Evolutionary conservation across 2,113 vertebrate genomes (phyloP).

Genomic region (Natator depressus): DNA sequence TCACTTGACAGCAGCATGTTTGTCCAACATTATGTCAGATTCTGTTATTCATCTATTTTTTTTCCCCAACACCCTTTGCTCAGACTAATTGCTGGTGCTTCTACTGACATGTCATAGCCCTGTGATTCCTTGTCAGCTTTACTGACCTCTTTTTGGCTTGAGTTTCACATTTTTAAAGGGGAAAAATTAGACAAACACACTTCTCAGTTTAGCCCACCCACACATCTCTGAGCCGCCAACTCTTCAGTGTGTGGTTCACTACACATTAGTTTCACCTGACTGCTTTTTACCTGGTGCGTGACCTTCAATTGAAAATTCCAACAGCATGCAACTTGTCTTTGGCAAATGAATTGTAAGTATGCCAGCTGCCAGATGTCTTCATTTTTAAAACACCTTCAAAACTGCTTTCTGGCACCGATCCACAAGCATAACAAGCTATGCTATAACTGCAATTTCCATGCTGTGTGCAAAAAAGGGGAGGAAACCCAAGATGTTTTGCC

Average conservation of each 20-base stretch:
- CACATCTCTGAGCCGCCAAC: constrained; percentile 42
- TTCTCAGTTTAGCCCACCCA: constrained; percentile 61
- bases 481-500: constrained; percentile 47
- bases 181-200: constrained; percentile 58
- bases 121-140: constrained; percentile 67
- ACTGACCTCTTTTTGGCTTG: constrained; percentile 57
- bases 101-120: constrained; percentile 60
- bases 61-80: constrained; percentile 39
- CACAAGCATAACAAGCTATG: constrained; percentile 80
- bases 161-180: constrained; percentile 46
- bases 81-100: constrained; percentile 70
- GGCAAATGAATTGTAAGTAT: constrained; percentile 81
- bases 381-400: constrained; percentile 86
- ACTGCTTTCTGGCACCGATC: constrained; percentile 83
- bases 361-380: constrained; percentile 87
- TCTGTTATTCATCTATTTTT: constrained; percentile 55
- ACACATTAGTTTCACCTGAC: constrained; percentile 70
- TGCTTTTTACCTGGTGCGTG: constrained; percentile 79
- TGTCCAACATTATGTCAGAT: constrained; percentile 61
- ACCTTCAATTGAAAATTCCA: constrained; percentile 81
- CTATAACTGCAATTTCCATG: constrained; percentile 77
- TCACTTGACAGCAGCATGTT: constrained; percentile 67
- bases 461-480: constrained; percentile 70
- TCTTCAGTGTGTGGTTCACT: constrained; percentile 55
- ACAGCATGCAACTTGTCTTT: constrained; percentile 80